Base-by-base conservation (phyloP, 2,113 vertebrate species). In the Sturnus vulgaris region DNA sequence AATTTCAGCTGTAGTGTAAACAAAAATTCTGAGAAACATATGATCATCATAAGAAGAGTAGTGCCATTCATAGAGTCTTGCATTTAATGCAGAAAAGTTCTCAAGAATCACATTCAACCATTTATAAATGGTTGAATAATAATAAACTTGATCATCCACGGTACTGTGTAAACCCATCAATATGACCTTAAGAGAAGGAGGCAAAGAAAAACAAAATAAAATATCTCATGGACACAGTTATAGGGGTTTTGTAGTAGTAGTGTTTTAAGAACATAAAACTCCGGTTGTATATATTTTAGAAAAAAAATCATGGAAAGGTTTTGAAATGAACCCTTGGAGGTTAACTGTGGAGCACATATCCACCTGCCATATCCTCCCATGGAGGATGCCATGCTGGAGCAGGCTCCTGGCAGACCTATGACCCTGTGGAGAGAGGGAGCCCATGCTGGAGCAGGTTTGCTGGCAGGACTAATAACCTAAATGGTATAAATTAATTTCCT, bases 381-480 rank as follows among this genome's bases (percentile, higher is more conserved):
- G n/a, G 14, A 56, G 5, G 69, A 37, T 21, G 25, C 35, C 52
- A 11, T 5, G 11, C 17, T 55, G 35, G 15, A 65, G 22, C 3
- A 66, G 19, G 16, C 2, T 79, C 28, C 37, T 50, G 31, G 6
- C 15, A 50, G 28, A 53, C 28, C 15, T 68, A 27, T 73, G 52
- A 15, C 10, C 14, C 14, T 0, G 0, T 35, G 53, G 30, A 59
- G 27, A 33, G 15, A 52, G 15, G 21, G n/a, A 35, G 11, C 9
- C 25, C 15, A 10, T 40, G 49, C 35, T 61, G 23, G 25, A 49
- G 12, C 27, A 66, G 24, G 16, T 21, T 55, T 88, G 52, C 40
- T 35, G 14, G 5, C 12, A 40, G 25, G 21, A 47, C 7, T 64
- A 52, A 25, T 35, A 63, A 53, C 7, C 18, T 52, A 77, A 50